These are phyloP conservation scores for Balearica regulorum DNA, from an alignment of 2,797 vertebrate genomes.

Conservation along the genomic window DNA sequence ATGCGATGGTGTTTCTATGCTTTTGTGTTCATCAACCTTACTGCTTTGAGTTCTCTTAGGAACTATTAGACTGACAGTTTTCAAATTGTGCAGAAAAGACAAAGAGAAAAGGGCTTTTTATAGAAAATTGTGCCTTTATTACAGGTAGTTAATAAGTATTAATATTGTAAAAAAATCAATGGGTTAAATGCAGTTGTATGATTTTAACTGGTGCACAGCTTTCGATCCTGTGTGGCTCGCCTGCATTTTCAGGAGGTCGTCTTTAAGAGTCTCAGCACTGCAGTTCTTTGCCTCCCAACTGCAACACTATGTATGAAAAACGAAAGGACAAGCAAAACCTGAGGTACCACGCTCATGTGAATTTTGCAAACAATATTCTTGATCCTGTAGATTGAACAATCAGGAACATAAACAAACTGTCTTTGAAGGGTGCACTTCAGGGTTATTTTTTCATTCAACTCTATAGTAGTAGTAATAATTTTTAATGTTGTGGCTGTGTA, in stretches of 20 bases:
- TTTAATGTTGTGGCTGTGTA: neutral
- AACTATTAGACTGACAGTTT: conserved; percentile 60
- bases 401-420: neutral
- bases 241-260: neutral
- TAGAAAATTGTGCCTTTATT: conserved; percentile 51
- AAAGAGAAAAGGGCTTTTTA: conserved; percentile 52
- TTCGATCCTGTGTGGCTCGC: neutral
- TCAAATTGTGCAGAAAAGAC: conserved; percentile 58
- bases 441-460: neutral
- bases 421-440: neutral
- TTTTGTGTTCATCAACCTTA: conserved; percentile 61
- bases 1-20: conserved; percentile 54
- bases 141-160: conserved; percentile 57
- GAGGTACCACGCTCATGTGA: neutral
- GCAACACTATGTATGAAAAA: neutral
- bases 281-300: neutral
- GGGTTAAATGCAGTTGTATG: conserved; percentile 20
- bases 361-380: neutral
- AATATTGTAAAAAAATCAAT: conserved; percentile 34
- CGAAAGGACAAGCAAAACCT: neutral
- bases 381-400: neutral
- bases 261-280: neutral
- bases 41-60: conserved; percentile 63
- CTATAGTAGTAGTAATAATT: neutral
- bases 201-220: neutral